Evolutionary conservation across 2,113 vertebrate species (phyloP).

Genomic region (Pardalotus punctatus): DNA sequence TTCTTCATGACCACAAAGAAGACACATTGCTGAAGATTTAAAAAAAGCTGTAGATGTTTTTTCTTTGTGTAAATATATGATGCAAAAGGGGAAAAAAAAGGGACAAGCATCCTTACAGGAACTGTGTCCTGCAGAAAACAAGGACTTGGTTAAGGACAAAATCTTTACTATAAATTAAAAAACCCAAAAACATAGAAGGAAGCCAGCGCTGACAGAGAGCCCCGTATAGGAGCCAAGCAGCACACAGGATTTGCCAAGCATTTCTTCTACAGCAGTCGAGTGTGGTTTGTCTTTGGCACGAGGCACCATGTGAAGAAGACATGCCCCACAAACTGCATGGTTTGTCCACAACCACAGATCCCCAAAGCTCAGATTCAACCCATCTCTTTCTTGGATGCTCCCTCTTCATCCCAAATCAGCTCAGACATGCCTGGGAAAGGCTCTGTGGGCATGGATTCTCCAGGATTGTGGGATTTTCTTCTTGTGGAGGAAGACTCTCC

Average conservation of each 20-base stretch:
- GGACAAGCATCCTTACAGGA: background rate
- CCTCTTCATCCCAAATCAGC: background rate
- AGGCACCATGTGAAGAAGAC: background rate
- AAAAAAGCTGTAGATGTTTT: background rate
- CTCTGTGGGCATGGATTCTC: background rate
- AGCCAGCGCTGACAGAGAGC: background rate
- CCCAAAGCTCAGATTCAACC: background rate
- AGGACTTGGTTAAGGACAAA: background rate
- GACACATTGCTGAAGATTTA: background rate
- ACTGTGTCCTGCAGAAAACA: background rate
- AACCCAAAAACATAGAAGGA: background rate
- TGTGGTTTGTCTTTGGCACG: background rate
- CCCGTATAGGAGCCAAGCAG: background rate
- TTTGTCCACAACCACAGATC: background rate
- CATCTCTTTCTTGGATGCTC: background rate
- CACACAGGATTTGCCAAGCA: background rate
- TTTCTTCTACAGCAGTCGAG: background rate
- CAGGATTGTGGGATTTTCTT: background rate
- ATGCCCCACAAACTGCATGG: background rate
- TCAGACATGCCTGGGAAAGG: background rate
- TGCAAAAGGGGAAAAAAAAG: background rate
- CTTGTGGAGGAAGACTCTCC: background rate
- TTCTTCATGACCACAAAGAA: slow-evolving; percentile 23
- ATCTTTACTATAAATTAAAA: background rate
- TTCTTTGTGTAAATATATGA: background rate